Base-by-base conservation (phyloP, 2,888 invertebrate species). In the Nemapogon koenigi region DNA sequence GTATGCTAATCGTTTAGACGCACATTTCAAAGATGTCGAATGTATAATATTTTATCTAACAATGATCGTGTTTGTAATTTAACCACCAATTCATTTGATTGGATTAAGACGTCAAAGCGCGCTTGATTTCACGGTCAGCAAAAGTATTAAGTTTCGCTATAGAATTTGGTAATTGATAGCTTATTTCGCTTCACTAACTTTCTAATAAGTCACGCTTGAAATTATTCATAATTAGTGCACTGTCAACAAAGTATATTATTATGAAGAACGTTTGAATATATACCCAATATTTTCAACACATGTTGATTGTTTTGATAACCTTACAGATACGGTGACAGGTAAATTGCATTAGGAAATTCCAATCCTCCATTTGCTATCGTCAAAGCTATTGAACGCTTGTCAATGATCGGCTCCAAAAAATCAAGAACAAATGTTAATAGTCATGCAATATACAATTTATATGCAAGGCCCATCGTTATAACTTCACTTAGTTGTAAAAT, bases 31-130 rank as follows among this genome's bases (percentile, higher is more conserved):
- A 3, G 48, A 50, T 51, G 56, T 58, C 54, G 55, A 10, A 22
- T 22, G 22, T 10, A 61, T 58, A 55, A 64, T 65, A 70, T 66
- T 58, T 61, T 57, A 55, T 49, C 47, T 47, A 46, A 50, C 53
- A 57, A 66, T 53, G 53, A 57, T 52, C 51, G 49, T 53, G 48
- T 57, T 59, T 47, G 58, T 62, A 62, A 62, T 58, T 50, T 55
- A 58, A 65, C 59, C 63, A 64, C 61, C 61, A 69, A 69, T 69
- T 69, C 58, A 49, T 54, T 52, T 69, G 73, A 72, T 73, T 72
- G 62, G 70, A 76, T 76, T 75, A 70, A 73, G 76, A 75, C 66
- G 69, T 78, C 69, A 71, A 70, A 67, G 62, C 54, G 58, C 55
- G 65, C 56, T 45, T 49, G 45, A 47, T 48, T 56, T 49, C 50